Conservation (phyloP, 1,140 invertebrate genomes). For the Meloidogyne exigua region DNA sequence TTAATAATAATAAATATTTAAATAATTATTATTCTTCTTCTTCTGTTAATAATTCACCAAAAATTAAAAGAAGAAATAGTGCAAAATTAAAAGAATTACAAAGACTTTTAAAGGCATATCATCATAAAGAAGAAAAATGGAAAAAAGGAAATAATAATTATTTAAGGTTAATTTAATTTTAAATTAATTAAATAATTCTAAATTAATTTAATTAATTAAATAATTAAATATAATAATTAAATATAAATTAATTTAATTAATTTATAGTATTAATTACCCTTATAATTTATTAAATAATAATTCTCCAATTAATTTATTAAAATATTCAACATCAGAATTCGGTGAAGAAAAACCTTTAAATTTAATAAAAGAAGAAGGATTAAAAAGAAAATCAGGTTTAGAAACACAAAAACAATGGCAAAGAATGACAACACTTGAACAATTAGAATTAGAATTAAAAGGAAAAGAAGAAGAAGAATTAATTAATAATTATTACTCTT, state of each 20-base stretch:
- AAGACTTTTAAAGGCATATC: conserved; percentile 12
- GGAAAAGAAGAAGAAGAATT: conserved; percentile 10
- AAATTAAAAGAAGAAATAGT: conserved; percentile 7
- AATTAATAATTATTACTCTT: background rate
- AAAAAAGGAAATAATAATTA: background rate
- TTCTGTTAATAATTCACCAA: background rate
- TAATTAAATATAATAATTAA: no score
- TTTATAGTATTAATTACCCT: no score
- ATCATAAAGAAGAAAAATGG: background rate
- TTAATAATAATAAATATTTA: background rate
- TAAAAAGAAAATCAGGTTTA: background rate
- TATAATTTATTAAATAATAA: background rate
- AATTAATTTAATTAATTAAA: background rate
- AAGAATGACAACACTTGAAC: conserved; percentile 8
- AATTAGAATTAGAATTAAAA: conserved; percentile 25
- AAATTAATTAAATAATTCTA: background rate
- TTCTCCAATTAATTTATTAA: background rate
- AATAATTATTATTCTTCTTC: background rate
- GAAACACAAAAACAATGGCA: background rate
- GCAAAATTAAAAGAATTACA: conserved; percentile 19
- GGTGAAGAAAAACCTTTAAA: conserved; percentile 14
- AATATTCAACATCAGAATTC: conserved; percentile 14
- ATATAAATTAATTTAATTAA: no score
- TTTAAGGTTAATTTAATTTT: background rate
- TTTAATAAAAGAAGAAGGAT: background rate